These are phyloP conservation scores for Halictus rubicundus DNA, from an alignment of 1,140 invertebrate species.

Conservation along the genomic window DNA sequence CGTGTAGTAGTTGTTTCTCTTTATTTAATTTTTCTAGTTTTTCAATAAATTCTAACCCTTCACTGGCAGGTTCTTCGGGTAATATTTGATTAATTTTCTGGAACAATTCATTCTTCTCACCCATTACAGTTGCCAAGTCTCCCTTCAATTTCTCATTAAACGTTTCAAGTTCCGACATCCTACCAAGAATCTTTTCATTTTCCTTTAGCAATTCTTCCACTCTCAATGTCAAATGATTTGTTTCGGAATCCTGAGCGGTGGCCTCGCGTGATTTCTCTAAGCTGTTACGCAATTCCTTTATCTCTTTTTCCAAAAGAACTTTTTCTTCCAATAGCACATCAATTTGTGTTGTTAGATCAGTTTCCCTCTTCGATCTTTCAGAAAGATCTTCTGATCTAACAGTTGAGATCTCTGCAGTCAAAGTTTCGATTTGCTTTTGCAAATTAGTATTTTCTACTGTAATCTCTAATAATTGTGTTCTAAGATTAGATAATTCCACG, in stretches of 20 bases:
- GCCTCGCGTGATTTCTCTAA: slow-evolving; percentile 39
- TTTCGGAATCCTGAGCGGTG: slow-evolving; percentile 28
- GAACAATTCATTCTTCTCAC: slow-evolving; percentile 76
- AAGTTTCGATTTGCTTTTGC: slow-evolving; percentile 77
- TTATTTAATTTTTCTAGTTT: slow-evolving; percentile 55
- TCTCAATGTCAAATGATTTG: slow-evolving; percentile 60
- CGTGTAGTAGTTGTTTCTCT: slow-evolving; percentile 67
- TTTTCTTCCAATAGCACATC: slow-evolving; percentile 49
- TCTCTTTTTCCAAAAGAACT: slow-evolving; percentile 45
- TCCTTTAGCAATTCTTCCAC: slow-evolving; percentile 65
- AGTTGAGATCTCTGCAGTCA: slow-evolving; percentile 78
- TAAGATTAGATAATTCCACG: slow-evolving; percentile 57
- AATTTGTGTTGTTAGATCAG: slow-evolving; percentile 36
- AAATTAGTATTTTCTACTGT: slow-evolving; percentile 68
- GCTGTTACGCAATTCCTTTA: slow-evolving; percentile 36
- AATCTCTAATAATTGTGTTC: slow-evolving; percentile 36
- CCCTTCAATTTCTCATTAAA: slow-evolving; percentile 45
- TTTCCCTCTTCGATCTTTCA: slow-evolving; percentile 14
- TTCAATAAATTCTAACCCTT: slow-evolving; percentile 32
- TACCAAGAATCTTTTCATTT: slow-evolving; percentile 50
- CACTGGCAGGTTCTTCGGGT: slow-evolving; percentile 30
- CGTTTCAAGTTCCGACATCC: slow-evolving; percentile 55
- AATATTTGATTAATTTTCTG: slow-evolving; percentile 44
- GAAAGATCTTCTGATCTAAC: not conserved
- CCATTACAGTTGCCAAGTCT: slow-evolving; percentile 45